These are phyloP conservation scores for Lerista edwardsae DNA, from an alignment of 2,797 vertebrate species.

Conservation along the genomic window DNA sequence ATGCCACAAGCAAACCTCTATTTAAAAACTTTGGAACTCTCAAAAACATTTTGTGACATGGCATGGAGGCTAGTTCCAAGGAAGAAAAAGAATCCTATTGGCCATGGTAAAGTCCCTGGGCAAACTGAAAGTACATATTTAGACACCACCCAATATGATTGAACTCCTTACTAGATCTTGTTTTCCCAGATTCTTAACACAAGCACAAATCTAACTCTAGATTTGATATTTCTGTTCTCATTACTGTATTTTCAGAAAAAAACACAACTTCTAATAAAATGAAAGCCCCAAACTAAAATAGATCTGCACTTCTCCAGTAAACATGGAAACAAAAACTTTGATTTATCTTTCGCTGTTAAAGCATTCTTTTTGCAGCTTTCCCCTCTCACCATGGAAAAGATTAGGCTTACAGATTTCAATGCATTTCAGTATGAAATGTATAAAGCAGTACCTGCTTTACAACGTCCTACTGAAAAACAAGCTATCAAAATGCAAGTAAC, in stretches of 20 bases:
- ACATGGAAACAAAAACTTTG: neutral
- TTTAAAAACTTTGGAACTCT: neutral
- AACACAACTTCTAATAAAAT: neutral
- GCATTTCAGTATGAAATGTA: neutral
- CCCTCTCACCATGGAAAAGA: neutral
- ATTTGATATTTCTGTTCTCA: neutral
- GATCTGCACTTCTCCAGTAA: neutral
- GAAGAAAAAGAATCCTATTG: neutral
- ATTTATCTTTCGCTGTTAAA: neutral
- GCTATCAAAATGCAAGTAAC: slow-evolving; percentile 30
- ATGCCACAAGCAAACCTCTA: neutral
- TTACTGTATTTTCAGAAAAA: neutral
- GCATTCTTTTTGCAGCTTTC: neutral
- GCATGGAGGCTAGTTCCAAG: neutral
- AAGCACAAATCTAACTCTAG: neutral
- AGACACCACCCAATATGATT: neutral
- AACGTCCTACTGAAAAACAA: slow-evolving; percentile 2
- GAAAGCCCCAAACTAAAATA: neutral
- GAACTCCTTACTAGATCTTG: neutral
- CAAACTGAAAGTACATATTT: neutral
- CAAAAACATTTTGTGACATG: neutral
- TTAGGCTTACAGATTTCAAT: neutral
- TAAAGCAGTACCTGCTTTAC: neutral
- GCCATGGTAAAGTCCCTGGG: neutral
- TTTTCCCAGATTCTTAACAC: neutral